Base-by-base conservation (phyloP, 1,140 invertebrate genomes). In the Magallana angulata region DNA sequence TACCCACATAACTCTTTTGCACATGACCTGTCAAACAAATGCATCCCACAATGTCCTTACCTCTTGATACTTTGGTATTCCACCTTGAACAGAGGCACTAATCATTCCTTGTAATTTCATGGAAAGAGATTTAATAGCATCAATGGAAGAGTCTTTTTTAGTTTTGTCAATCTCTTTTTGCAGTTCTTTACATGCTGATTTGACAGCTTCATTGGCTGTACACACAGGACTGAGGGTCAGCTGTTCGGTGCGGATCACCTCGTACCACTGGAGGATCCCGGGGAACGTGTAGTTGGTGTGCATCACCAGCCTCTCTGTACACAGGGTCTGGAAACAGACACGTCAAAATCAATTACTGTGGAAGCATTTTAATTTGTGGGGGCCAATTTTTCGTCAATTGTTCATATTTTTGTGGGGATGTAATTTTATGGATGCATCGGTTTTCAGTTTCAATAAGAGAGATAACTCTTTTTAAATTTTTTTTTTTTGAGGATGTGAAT, bases 71-170 rank as follows among this genome's bases (percentile, higher is more conserved):
- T 93, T 93, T 16, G 91, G 87, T 12, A 93, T 92, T 30, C 94
- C 94, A 7, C 94, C 94, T 85, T 90, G 91, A 36, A 95, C 94
- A 48, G 89, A 90, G 57, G 93, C 92, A 87, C 90, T 92, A 16
- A 95, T 93, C 59, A 93, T 91, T 14, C 94, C 93, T 56, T 94
- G 90, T 2, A 99, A 95, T 82, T 97, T 96, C 98, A 99, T 99
- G 6, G 97, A 98, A 89, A 99, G 97, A 0, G 98, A 98, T 94
- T 98, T 98, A 62, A 98, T 97, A 92, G 84, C 90, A 82, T 89
- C 81, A 7, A 85, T 88, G 86, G 84, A 88, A 84, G 85, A 88
- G 85, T 90, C 90, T 24, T 48, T 68, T 9, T 89, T 68, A 88
- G 90, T 84, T 87, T 90, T 83, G 5, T 90, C 86, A 7, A 91